A percentile compares a stretch with the other conserved stretches of the same genome.
phyloP scores from a whole-genome alignment of 2,888 invertebrate genomes.

The Reticulitermes lucifugus region DNA sequence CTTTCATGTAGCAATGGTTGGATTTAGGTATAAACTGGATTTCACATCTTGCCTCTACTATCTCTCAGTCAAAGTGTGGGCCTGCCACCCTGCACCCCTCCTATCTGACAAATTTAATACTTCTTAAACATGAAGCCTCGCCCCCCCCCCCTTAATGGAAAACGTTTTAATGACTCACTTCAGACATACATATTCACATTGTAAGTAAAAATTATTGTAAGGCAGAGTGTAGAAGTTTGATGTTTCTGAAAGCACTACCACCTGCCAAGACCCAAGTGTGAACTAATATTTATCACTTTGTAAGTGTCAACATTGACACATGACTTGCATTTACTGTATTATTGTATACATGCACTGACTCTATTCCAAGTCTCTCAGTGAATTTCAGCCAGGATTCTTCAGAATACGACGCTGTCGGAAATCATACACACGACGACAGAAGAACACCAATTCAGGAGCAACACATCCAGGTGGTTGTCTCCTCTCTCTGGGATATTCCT shows the following conservation, averaged over 20 bases:
- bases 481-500: conserved; percentile 66
- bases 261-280: conserved; percentile 4
- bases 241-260: conserved; percentile 18
- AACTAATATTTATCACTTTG: neutral
- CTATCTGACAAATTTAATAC: neutral
- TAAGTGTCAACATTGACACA: neutral
- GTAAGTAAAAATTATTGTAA: neutral
- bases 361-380: neutral
- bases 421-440: conserved; percentile 95
- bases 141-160: neutral
- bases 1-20: neutral
- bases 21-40: neutral
- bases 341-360: neutral
- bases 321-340: neutral
- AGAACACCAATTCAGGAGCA: conserved; percentile 87
- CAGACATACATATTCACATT: too few relatives aligned
- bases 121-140: neutral
- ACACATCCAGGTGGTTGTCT: conserved; percentile 76
- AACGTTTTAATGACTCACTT: too few relatives aligned
- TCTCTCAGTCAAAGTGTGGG: neutral
- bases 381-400: conserved; percentile 51
- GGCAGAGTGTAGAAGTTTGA: conserved; percentile 4
- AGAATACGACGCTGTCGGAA: conserved; percentile 85
- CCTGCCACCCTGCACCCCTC: neutral
- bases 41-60: neutral